Evolutionary conservation across 1,140 invertebrate genomes (phyloP).

Genomic region (Monomorium pharaonis): DNA sequence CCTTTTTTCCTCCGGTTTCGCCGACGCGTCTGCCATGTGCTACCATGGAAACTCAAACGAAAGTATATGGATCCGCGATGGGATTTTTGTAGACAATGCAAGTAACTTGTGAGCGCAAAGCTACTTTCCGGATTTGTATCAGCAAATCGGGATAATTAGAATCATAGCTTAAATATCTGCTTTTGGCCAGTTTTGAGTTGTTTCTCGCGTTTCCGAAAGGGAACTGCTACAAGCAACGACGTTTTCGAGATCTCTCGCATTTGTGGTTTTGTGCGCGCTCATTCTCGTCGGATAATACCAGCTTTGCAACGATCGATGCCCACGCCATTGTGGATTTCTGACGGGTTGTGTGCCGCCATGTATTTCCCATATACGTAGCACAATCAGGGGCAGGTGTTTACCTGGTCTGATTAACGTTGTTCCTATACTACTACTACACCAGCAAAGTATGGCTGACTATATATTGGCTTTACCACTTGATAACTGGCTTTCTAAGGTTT

Average conservation of each 20-base stretch:
- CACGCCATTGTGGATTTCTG: conserved; percentile 68
- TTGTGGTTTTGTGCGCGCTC: conserved; percentile 65
- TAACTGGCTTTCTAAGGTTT: conserved; percentile 27
- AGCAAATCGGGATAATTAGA: not conserved
- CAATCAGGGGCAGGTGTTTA: conserved; percentile 80
- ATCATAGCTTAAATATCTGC: not conserved
- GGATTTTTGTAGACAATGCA: conserved; percentile 53
- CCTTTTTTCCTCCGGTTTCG: conserved; percentile 33
- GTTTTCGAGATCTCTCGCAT: conserved; percentile 8
- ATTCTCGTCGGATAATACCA: conserved; percentile 68
- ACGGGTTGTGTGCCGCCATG: conserved; percentile 64
- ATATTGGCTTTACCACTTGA: conserved; percentile 43
- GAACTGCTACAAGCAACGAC: conserved; percentile 1
- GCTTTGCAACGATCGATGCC: conserved; percentile 75
- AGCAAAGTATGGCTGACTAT: conserved; percentile 60
- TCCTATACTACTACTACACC: conserved; percentile 56
- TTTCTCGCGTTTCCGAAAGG: not conserved
- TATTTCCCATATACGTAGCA: conserved; percentile 74
- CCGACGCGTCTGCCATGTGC: conserved; percentile 45
- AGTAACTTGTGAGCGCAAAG: conserved; percentile 44
- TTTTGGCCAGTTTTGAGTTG: not conserved
- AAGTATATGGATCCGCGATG: conserved; percentile 27
- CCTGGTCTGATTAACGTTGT: conserved; percentile 79
- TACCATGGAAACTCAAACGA: conserved; percentile 64
- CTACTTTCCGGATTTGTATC: not conserved